A percentile compares a stretch with the other conserved stretches of the same genome.
Evolutionary conservation across 1,140 invertebrate genomes (phyloP).

Genomic region (Stegodyphus dumicola): DNA sequence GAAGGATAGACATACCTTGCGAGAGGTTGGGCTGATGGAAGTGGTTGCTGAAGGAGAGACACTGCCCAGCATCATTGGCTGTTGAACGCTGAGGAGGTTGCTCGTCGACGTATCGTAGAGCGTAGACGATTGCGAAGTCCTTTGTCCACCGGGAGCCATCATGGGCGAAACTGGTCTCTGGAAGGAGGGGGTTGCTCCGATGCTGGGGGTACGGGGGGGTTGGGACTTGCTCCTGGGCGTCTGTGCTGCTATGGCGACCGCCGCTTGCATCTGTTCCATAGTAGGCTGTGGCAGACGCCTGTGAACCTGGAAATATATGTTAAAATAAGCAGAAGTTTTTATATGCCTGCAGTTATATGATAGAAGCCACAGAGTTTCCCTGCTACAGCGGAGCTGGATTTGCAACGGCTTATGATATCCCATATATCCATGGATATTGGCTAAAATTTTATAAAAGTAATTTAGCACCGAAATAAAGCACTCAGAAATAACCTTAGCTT

Average conservation of each 20-base stretch:
- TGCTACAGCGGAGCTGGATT: no score
- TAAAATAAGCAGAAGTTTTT: no score
- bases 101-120: constrained; percentile 2
- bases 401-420: no score
- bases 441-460: no score
- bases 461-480: no score
- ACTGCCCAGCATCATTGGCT: constrained; percentile 2
- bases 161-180: constrained; percentile 54
- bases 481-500: no score
- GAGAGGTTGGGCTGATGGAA: constrained; percentile 62
- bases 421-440: no score
- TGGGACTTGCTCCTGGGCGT: constrained; percentile 59
- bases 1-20: constrained; percentile 14
- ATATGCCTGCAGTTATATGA: no score
- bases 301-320: constrained; percentile 42
- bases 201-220: constrained; percentile 1
- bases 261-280: constrained; percentile 63
- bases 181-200: constrained; percentile 19
- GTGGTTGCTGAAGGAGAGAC: constrained; percentile 61
- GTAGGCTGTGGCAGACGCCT: constrained; percentile 64
- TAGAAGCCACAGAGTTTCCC: no score
- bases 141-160: constrained; percentile 26
- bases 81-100: constrained; percentile 15
- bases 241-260: constrained; percentile 62
- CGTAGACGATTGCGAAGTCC: background rate